phyloP scores from a whole-genome alignment of 1,140 invertebrate genomes.

The Antheraea mylitta region DNA sequence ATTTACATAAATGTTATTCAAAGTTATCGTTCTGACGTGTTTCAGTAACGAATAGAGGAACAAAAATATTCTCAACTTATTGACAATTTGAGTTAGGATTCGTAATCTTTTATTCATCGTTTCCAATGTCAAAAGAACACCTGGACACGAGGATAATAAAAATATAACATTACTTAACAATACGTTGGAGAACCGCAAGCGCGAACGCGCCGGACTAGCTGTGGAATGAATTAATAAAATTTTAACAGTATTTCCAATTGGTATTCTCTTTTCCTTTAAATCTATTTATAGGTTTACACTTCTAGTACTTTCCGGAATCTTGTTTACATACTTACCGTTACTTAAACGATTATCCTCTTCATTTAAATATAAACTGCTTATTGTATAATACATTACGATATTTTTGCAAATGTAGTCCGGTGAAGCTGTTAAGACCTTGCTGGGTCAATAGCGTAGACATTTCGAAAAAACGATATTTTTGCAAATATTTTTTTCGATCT shows the following conservation, averaged over 20 bases:
- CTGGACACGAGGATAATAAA: not conserved
- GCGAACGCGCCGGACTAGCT: no score
- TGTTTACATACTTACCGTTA: no score
- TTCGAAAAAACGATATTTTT: no score
- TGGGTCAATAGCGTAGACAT: no score
- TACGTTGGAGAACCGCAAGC: not conserved
- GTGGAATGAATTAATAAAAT: not conserved
- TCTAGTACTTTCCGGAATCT: no score
- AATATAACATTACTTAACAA: not conserved
- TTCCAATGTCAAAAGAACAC: constrained; percentile 2
- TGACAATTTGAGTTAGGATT: not conserved
- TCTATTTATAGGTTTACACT: not conserved
- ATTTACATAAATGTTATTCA: not conserved
- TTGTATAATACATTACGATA: no score
- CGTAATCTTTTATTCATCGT: not conserved
- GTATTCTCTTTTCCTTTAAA: not conserved
- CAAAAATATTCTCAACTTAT: not conserved
- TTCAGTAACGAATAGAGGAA: not conserved
- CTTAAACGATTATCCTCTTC: no score
- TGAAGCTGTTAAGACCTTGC: no score
- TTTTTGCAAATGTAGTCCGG: no score
- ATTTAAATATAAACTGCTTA: no score
- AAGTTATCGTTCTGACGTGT: not conserved
- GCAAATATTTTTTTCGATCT: no score
- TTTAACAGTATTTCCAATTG: not conserved